These are phyloP conservation scores for Herpetotheres cachinnans DNA, from an alignment of 2,113 vertebrate genomes.

Conservation along the genomic window DNA sequence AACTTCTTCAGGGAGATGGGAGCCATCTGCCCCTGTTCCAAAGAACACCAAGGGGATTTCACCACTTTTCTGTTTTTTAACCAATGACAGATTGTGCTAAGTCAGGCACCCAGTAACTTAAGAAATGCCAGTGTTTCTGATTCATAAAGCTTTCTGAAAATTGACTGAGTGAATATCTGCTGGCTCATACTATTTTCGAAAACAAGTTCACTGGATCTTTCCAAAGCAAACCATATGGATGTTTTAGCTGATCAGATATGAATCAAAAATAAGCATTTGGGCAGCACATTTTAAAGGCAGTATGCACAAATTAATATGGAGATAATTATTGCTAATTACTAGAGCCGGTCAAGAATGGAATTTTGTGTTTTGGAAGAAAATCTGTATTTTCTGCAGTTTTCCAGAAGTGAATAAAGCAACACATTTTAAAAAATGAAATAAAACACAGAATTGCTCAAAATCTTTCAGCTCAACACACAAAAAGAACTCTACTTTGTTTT, in stretches of 20 bases:
- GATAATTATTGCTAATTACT: not conserved
- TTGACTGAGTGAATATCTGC: not conserved
- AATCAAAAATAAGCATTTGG: not conserved
- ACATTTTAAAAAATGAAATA: not conserved
- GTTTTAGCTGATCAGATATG: not conserved
- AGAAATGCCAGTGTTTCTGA: slow-evolving; percentile 2
- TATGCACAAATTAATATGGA: not conserved
- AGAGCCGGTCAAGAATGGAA: not conserved
- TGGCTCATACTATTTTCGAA: not conserved
- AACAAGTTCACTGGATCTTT: not conserved
- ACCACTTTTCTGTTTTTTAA: not conserved
- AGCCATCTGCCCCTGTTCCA: not conserved
- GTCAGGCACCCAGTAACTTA: not conserved
- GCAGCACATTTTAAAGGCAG: not conserved
- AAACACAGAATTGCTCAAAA: not conserved
- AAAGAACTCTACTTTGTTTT: not conserved
- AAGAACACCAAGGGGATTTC: not conserved
- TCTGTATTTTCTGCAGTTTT: not conserved
- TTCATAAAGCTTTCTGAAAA: slow-evolving; percentile 7
- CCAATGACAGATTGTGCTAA: slow-evolving; percentile 31
- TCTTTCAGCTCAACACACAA: not conserved
- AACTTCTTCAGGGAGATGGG: not conserved
- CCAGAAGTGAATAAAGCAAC: not conserved
- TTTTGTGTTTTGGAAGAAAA: not conserved
- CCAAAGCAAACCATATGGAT: not conserved